These are phyloP conservation scores for Oncorhynchus keta DNA, from an alignment of 2,113 vertebrate species.

Conservation along the genomic window DNA sequence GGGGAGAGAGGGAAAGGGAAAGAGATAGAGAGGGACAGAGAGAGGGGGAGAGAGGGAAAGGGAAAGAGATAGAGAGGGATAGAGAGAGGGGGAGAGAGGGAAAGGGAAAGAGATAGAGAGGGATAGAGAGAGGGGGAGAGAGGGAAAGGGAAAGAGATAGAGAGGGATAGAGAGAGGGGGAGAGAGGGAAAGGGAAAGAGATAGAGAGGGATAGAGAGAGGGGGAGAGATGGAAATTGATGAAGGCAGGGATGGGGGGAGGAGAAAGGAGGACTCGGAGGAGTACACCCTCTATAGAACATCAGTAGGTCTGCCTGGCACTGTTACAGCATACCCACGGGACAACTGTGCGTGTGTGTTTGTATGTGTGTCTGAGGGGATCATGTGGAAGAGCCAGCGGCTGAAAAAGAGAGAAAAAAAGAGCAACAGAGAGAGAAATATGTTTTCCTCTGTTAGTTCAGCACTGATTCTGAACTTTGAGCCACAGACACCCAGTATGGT, in stretches of 20 bases:
- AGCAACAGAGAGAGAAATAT: conserved; percentile 5
- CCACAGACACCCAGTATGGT: background rate
- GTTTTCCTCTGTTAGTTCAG: background rate
- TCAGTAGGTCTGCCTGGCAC: background rate
- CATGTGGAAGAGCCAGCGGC: background rate
- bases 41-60: too few species aligned
- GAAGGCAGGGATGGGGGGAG: background rate
- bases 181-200: too few species aligned
- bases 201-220: too few species aligned
- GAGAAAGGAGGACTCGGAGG: background rate
- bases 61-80: too few species aligned
- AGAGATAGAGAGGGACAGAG: too few species aligned
- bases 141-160: too few species aligned
- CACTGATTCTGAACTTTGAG: background rate
- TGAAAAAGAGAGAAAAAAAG: background rate
- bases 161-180: too few species aligned
- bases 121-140: too few species aligned
- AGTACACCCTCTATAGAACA: background rate
- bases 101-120: too few species aligned
- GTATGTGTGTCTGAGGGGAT: background rate
- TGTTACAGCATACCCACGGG: background rate
- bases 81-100: too few species aligned
- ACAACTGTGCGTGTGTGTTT: background rate
- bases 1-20: too few species aligned
- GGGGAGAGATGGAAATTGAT: too few species aligned